Evolutionary conservation across 2,113 vertebrate species (phyloP), one percentile per base, ranked within the genome.

Genomic region (Misgurnus mizolepis): DNA sequence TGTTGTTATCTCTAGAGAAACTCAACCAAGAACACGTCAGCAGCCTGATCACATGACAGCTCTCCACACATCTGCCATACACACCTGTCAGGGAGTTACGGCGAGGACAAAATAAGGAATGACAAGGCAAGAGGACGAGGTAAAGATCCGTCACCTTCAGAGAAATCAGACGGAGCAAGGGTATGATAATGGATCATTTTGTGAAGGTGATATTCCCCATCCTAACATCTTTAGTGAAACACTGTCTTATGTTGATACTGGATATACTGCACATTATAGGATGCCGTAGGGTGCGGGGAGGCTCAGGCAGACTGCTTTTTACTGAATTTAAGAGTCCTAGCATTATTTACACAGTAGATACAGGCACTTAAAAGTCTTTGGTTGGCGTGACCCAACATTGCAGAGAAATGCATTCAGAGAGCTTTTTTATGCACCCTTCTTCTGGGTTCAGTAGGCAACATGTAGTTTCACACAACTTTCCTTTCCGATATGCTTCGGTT

Each of bases 301-400:
- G 87, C 90, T 91, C 89, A 91, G 88, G 82, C 89, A 89, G 88
- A 92, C 91, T 69, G 80, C 68, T 75, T 84, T 87, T 83, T 86
- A 93, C 88, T 86, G 78, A 91, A 88, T 89, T 87, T 92, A 87
- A 92, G 91, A 91, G 88, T 90, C 89, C 94, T 95, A 97, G 90
- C 95, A 94, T 95, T 97, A 97, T 98, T 91, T 97, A 98, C 96
- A 98, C 93, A 93, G 95, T 95, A 94, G 94, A 97, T 95, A 96
- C 97, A 99, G 98, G 98, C 98, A 99, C 97, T 99, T 99, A 93
- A 96, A 96, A 93, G 96, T 99, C 97, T 99, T 99, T 99, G 97
- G 98, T 97, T 98, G 98, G 97, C 96, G 92, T 95, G 94, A 95
- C 94, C 98, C 97, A 98, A 99, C 97, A 87, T 95, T 95, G 93